These are phyloP conservation scores for Atrina japonica DNA, from an alignment of 2,888 invertebrate genomes.

Conservation along the genomic window DNA sequence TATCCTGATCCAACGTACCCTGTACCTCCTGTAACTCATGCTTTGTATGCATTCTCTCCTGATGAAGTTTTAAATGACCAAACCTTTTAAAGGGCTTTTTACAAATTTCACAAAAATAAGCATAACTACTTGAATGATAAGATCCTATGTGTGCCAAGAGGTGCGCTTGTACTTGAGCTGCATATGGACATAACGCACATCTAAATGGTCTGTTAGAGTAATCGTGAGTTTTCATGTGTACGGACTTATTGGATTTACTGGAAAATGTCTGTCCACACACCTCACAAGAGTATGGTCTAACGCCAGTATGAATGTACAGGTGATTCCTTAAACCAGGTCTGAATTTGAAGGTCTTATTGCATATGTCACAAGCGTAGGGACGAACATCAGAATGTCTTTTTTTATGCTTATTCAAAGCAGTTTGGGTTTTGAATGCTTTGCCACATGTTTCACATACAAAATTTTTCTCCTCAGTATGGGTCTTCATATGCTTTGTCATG, in stretches of 20 bases:
- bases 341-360: conserved; percentile 60
- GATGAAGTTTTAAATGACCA: conserved; percentile 59
- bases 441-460: conserved; percentile 57
- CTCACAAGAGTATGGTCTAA: conserved; percentile 62
- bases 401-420: conserved; percentile 56
- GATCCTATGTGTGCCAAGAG: conserved; percentile 66
- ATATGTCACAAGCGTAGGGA: conserved; percentile 62
- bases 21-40: conserved; percentile 26
- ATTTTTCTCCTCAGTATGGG: conserved; percentile 54
- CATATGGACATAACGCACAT: conserved; percentile 69
- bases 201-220: conserved; percentile 53
- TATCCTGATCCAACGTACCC: conserved; percentile 31
- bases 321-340: conserved; percentile 58
- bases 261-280: conserved; percentile 55
- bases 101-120: conserved; percentile 68
- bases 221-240: conserved; percentile 62
- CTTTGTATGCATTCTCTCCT: conserved; percentile 56
- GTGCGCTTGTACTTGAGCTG: conserved; percentile 54
- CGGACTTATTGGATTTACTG: conserved; percentile 51
- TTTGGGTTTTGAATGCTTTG: conserved; percentile 54
- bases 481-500: conserved; percentile 63
- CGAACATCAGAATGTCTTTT: conserved; percentile 49
- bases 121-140: conserved; percentile 60
- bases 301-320: conserved; percentile 52
- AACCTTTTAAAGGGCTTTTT: conserved; percentile 65